Evolutionary conservation across 2,113 vertebrate genomes (phyloP).

Genomic region (human (Homo sapiens)): DNA sequence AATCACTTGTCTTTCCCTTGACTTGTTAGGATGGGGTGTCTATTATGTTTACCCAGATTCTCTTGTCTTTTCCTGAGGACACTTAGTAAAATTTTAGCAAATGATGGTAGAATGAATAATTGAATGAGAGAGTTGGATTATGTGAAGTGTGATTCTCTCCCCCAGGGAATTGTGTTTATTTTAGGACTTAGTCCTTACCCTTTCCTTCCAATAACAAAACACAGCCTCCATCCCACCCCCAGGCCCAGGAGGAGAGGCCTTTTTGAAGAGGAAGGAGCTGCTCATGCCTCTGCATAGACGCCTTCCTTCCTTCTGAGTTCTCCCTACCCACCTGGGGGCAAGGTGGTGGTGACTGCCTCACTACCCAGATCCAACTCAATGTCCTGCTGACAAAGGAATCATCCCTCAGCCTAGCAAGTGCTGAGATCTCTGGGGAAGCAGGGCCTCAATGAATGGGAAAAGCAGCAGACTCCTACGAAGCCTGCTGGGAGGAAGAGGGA

Average conservation of each 20-base stretch:
- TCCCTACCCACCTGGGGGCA: neutral
- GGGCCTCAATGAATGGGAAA: rapidly evolving
- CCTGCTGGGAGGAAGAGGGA: rapidly evolving
- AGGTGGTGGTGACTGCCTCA: rapidly evolving
- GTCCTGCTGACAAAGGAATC: rapidly evolving
- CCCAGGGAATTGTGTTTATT: neutral
- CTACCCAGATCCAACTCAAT: rapidly evolving
- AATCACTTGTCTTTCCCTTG: neutral
- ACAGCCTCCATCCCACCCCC: rapidly evolving
- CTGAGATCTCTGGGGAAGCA: neutral
- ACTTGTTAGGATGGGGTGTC: neutral
- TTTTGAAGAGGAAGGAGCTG: neutral
- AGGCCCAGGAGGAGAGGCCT: neutral
- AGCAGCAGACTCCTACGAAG: rapidly evolving
- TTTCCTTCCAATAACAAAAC: neutral
- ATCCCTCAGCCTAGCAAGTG: rapidly evolving
- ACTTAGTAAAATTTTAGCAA: rapidly evolving
- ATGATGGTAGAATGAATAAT: rapidly evolving
- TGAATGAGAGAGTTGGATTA: rapidly evolving
- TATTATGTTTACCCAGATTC: no score
- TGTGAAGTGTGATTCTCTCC: rapidly evolving
- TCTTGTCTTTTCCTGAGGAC: neutral
- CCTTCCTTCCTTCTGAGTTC: rapidly evolving
- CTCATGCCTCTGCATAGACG: rapidly evolving
- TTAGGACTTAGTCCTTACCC: neutral